These are phyloP conservation scores for Phrynocephalus guinanensis DNA, from an alignment of 2,797 vertebrate species.

Conservation along the genomic window DNA sequence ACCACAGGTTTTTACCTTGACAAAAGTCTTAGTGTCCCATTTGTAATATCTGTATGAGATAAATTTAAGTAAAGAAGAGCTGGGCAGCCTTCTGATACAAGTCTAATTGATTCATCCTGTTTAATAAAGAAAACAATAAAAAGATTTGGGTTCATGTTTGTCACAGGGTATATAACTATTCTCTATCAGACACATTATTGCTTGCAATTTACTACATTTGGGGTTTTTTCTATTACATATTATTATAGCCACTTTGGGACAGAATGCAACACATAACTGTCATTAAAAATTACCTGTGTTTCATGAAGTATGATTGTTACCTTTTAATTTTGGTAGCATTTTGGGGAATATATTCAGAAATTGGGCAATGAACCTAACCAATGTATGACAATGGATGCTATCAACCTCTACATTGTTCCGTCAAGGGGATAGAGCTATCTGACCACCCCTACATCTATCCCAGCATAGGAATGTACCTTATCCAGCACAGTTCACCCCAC, in stretches of 20 bases:
- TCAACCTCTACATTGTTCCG: background rate
- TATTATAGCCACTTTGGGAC: background rate
- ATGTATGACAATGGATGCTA: background rate
- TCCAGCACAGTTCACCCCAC: background rate
- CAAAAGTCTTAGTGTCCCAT: constrained; percentile 78
- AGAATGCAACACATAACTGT: background rate
- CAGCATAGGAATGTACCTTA: background rate
- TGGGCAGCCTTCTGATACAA: constrained; percentile 81
- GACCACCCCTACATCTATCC: background rate
- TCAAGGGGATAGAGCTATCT: background rate
- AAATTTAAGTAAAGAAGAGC: constrained; percentile 85
- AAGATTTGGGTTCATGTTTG: background rate
- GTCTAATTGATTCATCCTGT: constrained; percentile 83
- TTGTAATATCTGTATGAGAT: constrained; percentile 80
- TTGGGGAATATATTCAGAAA: background rate
- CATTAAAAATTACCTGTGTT: background rate
- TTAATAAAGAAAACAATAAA: constrained; percentile 48
- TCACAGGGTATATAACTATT: background rate
- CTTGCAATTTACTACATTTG: too few species aligned
- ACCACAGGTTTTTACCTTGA: constrained; percentile 77
- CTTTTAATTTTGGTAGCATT: background rate
- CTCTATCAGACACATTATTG: constrained; percentile 22
- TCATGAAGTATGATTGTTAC: background rate
- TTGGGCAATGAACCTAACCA: background rate
- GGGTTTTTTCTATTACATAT: too few species aligned